Percentiles rank a stretch among this genome's conserved stretches.
Evolutionary conservation across 2,113 vertebrate species (phyloP).

Genomic region (Sus scrofa): DNA sequence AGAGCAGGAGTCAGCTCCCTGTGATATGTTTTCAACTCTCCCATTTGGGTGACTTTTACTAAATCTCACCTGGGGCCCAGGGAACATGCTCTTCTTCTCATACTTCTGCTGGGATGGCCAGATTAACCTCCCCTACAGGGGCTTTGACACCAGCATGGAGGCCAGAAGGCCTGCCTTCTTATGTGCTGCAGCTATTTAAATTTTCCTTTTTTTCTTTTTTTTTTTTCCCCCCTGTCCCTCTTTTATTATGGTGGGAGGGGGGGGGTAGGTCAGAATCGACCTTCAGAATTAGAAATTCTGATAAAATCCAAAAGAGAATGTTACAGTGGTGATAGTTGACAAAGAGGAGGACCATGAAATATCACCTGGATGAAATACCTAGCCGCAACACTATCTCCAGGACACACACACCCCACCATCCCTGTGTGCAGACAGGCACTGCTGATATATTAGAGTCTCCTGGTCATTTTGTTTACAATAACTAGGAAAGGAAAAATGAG

Average conservation of each 20-base stretch:
- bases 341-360: slow-evolving; percentile 53
- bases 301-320: slow-evolving; percentile 37
- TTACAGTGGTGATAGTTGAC: slow-evolving; percentile 41
- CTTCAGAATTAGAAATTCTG: slow-evolving; percentile 65
- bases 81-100: neutral
- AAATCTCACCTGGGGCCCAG: neutral
- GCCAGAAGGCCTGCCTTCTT: neutral
- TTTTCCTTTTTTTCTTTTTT: neutral
- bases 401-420: slow-evolving; percentile 3
- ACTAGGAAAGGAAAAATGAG: slow-evolving; percentile 77
- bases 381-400: slow-evolving; percentile 49
- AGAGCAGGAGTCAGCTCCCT: slow-evolving; percentile 36
- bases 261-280: slow-evolving; percentile 30
- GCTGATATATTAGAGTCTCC: slow-evolving; percentile 67
- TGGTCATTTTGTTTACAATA: slow-evolving; percentile 75
- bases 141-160: neutral
- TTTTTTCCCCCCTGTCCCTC: neutral
- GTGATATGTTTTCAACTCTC: neutral
- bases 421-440: slow-evolving; percentile 4
- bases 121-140: neutral
- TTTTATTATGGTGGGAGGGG: slow-evolving; percentile 28
- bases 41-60: slow-evolving; percentile 14
- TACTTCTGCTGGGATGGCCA: neutral
- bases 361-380: slow-evolving; percentile 59
- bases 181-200: neutral